phyloP scores from a whole-genome alignment of 2,797 vertebrate genomes.

The Danionella dracula region DNA sequence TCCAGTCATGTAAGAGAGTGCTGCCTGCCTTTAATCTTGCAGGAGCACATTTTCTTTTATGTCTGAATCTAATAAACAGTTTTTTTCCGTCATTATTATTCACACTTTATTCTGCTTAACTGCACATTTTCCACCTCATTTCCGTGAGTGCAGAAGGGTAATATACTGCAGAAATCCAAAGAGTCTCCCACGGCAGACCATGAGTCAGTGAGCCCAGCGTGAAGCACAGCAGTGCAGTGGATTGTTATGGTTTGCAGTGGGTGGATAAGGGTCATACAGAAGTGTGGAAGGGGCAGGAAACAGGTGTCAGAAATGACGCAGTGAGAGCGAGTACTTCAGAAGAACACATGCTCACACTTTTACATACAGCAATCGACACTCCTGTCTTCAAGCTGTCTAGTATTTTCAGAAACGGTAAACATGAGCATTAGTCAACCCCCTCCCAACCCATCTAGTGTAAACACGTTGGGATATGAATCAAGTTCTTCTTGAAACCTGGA shows the following conservation, averaged over 20 bases:
- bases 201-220: conserved; percentile 43
- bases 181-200: conserved; percentile 34
- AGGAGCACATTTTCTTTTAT: conserved; percentile 1
- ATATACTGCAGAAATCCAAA: conserved; percentile 31
- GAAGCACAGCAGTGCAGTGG: conserved; percentile 20
- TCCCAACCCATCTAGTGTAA: background rate
- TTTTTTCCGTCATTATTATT: too few relatives aligned
- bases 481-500: too few relatives aligned
- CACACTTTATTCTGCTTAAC: background rate
- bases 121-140: background rate
- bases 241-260: conserved; percentile 33
- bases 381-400: conserved; percentile 29
- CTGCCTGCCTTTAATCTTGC: background rate
- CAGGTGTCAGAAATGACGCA: conserved; percentile 54
- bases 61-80: background rate
- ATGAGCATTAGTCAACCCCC: conserved; percentile 6
- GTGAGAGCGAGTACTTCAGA: conserved; percentile 34
- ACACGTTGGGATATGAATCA: background rate
- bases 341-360: conserved; percentile 15
- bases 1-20: background rate
- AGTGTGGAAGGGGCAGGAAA: conserved; percentile 44
- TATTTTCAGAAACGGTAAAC: conserved; percentile 31
- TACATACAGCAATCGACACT: conserved; percentile 13
- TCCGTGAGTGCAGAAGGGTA: conserved; percentile 14
- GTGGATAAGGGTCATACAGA: conserved; percentile 32